phyloP scores from a whole-genome alignment of 2,113 vertebrate species.

The Mionectes macconnelli region DNA sequence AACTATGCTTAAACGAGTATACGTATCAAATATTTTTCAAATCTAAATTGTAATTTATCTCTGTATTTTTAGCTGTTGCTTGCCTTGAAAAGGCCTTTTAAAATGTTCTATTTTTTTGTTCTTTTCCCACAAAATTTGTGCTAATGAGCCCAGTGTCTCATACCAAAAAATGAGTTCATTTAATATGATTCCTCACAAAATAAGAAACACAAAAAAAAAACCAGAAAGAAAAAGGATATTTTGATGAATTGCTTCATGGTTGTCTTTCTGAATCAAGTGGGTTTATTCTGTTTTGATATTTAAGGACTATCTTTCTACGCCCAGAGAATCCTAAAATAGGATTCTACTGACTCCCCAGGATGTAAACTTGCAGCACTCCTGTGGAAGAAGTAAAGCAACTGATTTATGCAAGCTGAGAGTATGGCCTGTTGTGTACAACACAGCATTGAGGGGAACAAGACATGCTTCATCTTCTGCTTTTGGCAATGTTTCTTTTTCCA shows the following conservation, averaged over 20 bases:
- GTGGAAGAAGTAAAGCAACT: background rate
- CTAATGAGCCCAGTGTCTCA: background rate
- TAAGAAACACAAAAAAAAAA: background rate
- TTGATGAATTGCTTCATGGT: background rate
- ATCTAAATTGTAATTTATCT: background rate
- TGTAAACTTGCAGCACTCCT: background rate
- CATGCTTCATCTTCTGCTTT: background rate
- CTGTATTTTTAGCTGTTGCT: background rate
- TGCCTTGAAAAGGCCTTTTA: background rate
- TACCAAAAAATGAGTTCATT: background rate
- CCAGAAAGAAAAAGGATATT: background rate
- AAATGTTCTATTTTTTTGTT: background rate
- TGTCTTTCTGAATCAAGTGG: background rate
- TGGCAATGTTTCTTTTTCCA: background rate
- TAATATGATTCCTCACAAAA: background rate
- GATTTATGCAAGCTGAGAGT: constrained; percentile 14
- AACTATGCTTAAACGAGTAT: background rate
- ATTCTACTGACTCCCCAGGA: background rate
- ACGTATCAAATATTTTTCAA: background rate
- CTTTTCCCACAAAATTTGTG: background rate
- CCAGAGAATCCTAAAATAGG: background rate
- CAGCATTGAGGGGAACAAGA: background rate
- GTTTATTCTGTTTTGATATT: background rate
- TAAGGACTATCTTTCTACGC: background rate
- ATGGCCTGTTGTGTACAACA: background rate